These are phyloP conservation scores for Coecobrya sp. DNA, from an alignment of 2,888 invertebrate species.

Conservation along the genomic window DNA sequence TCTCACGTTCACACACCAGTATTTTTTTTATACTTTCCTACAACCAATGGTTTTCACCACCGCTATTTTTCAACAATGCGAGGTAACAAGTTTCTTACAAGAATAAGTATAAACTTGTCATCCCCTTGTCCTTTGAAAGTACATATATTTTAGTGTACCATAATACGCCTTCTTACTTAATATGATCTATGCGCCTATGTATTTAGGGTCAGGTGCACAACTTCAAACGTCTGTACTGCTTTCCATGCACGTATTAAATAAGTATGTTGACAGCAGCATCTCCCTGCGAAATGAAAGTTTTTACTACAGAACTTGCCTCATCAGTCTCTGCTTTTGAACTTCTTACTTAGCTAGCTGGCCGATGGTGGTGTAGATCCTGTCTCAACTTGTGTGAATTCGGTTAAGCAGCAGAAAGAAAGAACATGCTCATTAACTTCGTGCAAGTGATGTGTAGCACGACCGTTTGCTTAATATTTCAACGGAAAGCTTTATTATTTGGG, in stretches of 20 bases:
- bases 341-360: not conserved
- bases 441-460: not conserved
- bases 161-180: not conserved
- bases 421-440: slow-evolving; percentile 24
- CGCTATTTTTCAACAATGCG: slow-evolving; percentile 7
- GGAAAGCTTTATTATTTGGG: not conserved
- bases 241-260: not conserved
- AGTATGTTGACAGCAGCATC: not conserved
- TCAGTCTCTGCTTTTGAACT: slow-evolving; percentile 16
- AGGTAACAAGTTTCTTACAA: not conserved
- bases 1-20: slow-evolving; percentile 63
- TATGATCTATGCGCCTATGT: not conserved
- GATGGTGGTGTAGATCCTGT: not conserved
- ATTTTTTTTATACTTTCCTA: not conserved
- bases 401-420: not conserved
- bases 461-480: slow-evolving; percentile 27
- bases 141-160: not conserved
- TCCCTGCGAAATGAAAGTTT: not conserved
- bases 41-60: not conserved
- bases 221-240: not conserved
- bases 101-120: not conserved
- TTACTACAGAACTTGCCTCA: not conserved
- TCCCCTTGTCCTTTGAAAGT: not conserved
- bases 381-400: slow-evolving; percentile 1
- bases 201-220: slow-evolving; percentile 20